These are phyloP conservation scores for Darevskia mixta DNA, from an alignment of 2,797 vertebrate species.

Conservation along the genomic window DNA sequence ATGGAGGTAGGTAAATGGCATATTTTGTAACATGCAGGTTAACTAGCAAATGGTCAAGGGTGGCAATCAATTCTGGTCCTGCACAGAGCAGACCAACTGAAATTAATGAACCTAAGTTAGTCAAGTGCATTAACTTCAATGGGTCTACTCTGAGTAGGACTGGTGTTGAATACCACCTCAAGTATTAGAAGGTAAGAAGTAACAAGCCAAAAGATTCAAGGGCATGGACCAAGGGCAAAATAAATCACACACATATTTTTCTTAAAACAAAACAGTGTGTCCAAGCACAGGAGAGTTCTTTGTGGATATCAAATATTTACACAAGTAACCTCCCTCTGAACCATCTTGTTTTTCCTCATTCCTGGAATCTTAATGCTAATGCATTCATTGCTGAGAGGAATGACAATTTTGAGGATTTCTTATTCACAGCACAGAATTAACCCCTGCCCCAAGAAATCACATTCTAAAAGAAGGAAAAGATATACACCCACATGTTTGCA, in stretches of 20 bases:
- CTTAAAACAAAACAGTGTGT: constrained; percentile 38
- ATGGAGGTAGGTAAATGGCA: constrained; percentile 42
- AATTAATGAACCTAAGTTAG: no score
- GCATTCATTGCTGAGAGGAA: background rate
- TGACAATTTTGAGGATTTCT: constrained; percentile 26
- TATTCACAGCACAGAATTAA: background rate
- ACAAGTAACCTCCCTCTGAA: constrained; percentile 26
- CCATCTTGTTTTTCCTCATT: constrained; percentile 54
- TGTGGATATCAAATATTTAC: constrained; percentile 52
- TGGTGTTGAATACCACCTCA: background rate
- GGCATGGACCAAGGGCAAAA: constrained; percentile 38
- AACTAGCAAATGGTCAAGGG: background rate
- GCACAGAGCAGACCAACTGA: no score
- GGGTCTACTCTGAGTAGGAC: no score
- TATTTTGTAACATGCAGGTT: background rate
- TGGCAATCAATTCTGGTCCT: no score
- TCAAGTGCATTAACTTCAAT: no score
- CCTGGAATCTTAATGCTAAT: constrained; percentile 35
- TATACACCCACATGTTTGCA: background rate
- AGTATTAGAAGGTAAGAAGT: constrained; percentile 30
- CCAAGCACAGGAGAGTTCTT: constrained; percentile 45
- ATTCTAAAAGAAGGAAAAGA: background rate
- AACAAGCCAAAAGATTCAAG: background rate
- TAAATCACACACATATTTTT: constrained; percentile 36
- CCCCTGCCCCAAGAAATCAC: no score